Conservation (phyloP, 2,113 vertebrate species). For the Pheucticus melanocephalus region DNA sequence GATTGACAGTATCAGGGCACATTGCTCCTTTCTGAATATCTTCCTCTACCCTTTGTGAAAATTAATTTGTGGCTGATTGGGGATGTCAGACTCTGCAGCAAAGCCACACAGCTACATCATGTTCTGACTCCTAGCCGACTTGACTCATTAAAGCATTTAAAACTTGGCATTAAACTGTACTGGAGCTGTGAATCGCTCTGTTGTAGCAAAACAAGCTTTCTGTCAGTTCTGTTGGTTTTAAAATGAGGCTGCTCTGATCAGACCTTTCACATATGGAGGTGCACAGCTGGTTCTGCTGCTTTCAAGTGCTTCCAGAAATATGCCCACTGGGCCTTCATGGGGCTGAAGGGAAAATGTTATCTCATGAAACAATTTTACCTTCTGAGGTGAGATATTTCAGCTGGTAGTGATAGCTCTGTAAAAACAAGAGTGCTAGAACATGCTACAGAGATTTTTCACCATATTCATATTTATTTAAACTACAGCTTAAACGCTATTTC, state of each 20-base stretch:
- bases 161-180: background rate
- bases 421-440: background rate
- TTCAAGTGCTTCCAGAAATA: constrained; percentile 21
- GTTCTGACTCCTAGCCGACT: background rate
- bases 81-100: background rate
- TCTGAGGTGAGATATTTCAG: constrained; percentile 3
- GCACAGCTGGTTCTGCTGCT: constrained; percentile 25
- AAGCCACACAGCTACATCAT: constrained; percentile 9
- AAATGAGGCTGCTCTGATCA: constrained; percentile 15
- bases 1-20: constrained; percentile 6
- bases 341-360: background rate
- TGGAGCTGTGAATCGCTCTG: background rate
- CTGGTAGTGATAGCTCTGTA: background rate
- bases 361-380: constrained; percentile 19
- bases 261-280: constrained; percentile 24
- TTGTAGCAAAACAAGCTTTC: constrained; percentile 24
- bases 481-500: background rate
- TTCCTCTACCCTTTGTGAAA: constrained; percentile 30
- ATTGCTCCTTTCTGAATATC: background rate
- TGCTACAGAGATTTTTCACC: background rate
- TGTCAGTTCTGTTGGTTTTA: constrained; percentile 25
- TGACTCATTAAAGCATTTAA: constrained; percentile 47
- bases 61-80: constrained; percentile 43
- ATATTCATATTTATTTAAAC: background rate
- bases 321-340: background rate